A percentile compares a stretch with the other conserved stretches of the same genome.
These are phyloP conservation scores for Etheostoma cragini DNA, from an alignment of 2,113 vertebrate genomes.

Conservation along the genomic window DNA sequence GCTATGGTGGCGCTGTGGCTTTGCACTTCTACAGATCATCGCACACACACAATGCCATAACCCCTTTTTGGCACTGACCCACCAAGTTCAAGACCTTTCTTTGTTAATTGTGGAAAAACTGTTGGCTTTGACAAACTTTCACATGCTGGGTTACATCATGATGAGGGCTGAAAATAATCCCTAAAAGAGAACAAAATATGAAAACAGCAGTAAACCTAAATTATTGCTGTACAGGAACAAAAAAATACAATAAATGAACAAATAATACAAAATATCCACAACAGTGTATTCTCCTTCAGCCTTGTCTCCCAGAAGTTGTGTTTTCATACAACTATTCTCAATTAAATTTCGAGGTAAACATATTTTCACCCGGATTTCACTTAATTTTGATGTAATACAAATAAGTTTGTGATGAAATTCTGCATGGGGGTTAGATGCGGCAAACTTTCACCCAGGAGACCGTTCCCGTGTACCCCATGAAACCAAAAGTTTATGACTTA, in stretches of 20 bases:
- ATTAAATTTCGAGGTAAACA: too few relatives aligned
- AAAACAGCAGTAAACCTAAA: background rate
- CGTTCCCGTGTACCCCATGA: too few relatives aligned
- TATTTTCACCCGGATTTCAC: too few relatives aligned
- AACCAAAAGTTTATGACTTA: too few relatives aligned
- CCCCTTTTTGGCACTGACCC: background rate
- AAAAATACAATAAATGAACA: background rate
- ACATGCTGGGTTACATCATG: background rate
- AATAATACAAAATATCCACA: background rate
- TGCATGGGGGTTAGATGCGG: too few relatives aligned
- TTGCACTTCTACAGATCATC: background rate
- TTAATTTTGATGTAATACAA: too few relatives aligned
- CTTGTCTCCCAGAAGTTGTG: too few relatives aligned
- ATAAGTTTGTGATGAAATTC: too few relatives aligned
- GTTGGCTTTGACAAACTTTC: background rate
- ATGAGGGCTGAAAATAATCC: background rate
- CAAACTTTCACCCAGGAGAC: too few relatives aligned
- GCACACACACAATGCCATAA: background rate
- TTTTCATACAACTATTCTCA: too few relatives aligned
- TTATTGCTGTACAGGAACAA: background rate
- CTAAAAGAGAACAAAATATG: background rate
- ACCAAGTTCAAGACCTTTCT: background rate
- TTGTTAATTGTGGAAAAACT: slow-evolving; percentile 34
- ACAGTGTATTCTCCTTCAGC: background rate
- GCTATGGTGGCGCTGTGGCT: slow-evolving; percentile 18